phyloP scores from a whole-genome alignment of 2,797 vertebrate species.

The Siniperca undulata region DNA sequence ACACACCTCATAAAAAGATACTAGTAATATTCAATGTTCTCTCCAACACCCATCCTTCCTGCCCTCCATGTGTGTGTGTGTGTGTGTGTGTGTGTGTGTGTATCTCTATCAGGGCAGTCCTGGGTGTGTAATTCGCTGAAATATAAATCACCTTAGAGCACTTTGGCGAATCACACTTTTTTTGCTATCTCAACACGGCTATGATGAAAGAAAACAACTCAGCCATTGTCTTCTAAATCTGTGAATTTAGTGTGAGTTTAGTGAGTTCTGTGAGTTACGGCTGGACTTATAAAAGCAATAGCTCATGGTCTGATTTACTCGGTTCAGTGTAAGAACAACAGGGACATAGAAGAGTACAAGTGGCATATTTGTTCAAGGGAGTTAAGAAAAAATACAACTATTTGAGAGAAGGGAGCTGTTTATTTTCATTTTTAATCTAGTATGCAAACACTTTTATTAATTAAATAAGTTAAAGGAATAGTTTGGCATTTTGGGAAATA shows the following conservation, averaged over 20 bases:
- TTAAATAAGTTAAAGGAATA: neutral
- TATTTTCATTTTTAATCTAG: too few relatives aligned
- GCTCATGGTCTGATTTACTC: neutral
- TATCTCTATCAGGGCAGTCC: neutral
- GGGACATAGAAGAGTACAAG: neutral
- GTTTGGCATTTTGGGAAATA: neutral
- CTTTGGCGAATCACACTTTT: conserved; percentile 19
- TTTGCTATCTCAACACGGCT: neutral
- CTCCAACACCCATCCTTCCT: conserved; percentile 73
- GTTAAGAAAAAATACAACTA: neutral
- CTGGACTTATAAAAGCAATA: neutral
- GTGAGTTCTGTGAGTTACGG: neutral
- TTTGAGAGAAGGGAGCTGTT: neutral
- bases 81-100: conserved; percentile 1
- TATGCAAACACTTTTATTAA: neutral
- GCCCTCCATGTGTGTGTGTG: conserved; percentile 1
- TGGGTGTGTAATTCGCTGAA: conserved; percentile 54
- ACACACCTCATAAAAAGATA: conserved; percentile 9
- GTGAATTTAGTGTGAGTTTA: neutral
- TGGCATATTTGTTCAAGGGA: neutral
- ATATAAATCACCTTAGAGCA: conserved; percentile 38
- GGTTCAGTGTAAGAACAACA: neutral
- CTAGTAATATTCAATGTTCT: neutral
- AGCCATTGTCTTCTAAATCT: neutral
- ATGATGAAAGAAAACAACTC: conserved; percentile 11